These are phyloP conservation scores for Pandemis cinnamomeana DNA, from an alignment of 2,888 invertebrate genomes.

Conservation along the genomic window DNA sequence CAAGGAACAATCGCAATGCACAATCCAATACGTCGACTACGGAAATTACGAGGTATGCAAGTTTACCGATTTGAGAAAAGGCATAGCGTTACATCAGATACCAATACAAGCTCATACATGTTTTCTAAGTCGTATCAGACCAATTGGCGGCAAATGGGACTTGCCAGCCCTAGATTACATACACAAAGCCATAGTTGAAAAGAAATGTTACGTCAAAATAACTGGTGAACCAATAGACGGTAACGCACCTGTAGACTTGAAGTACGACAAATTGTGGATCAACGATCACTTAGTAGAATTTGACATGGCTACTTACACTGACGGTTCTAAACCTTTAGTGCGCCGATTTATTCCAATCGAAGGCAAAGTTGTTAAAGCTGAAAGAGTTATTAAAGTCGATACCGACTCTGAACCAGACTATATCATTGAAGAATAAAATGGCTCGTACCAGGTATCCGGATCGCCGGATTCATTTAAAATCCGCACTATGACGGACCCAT, in stretches of 20 bases:
- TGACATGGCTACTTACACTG: conserved; percentile 45
- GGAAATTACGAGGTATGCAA: conserved; percentile 87
- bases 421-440: conserved; percentile 44
- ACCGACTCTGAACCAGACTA: conserved; percentile 35
- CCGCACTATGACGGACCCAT: conserved; percentile 10
- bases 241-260: conserved; percentile 42
- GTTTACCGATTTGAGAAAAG: conserved; percentile 67
- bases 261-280: conserved; percentile 45
- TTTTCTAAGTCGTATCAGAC: conserved; percentile 57
- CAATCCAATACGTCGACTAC: conserved; percentile 86
- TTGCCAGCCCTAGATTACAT: conserved; percentile 77
- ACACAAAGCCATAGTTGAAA: conserved; percentile 74
- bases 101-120: conserved; percentile 85
- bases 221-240: conserved; percentile 50
- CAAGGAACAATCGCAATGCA: conserved; percentile 14
- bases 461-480: conserved; percentile 51
- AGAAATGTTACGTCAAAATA: conserved; percentile 67
- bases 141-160: conserved; percentile 58
- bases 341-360: conserved; percentile 9
- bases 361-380: conserved; percentile 1
- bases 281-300: conserved; percentile 53
- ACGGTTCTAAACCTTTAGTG: conserved; percentile 42
- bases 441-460: conserved; percentile 49
- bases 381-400: conserved; percentile 16
- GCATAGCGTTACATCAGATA: conserved; percentile 80